Evolutionary conservation across 2,113 vertebrate species (phyloP).

Genomic region (Hemiprocne comata): DNA sequence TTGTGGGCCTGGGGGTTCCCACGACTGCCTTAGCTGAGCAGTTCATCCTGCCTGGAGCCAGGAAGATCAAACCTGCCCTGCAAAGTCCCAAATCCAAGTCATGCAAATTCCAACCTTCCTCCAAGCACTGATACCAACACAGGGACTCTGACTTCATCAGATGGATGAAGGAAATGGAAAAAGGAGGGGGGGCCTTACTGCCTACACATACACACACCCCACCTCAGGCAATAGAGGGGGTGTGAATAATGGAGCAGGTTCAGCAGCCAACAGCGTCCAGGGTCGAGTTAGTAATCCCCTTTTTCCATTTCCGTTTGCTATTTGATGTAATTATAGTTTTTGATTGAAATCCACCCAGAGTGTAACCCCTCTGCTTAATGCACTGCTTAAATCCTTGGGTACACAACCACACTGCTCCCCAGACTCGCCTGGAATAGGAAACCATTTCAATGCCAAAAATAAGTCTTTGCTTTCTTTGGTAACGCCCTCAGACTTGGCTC

Average conservation of each 20-base stretch:
- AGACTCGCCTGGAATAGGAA: constrained; percentile 50
- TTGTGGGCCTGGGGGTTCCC: constrained; percentile 20
- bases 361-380: constrained; percentile 65
- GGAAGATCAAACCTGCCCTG: constrained; percentile 50
- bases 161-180: constrained; percentile 49
- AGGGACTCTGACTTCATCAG: constrained; percentile 54
- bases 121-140: constrained; percentile 39
- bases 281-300: constrained; percentile 64
- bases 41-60: constrained; percentile 11
- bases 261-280: constrained; percentile 48
- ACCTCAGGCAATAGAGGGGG: constrained; percentile 55
- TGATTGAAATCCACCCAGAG: constrained; percentile 70
- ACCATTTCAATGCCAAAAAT: constrained; percentile 58
- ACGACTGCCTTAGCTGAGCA: constrained; percentile 9
- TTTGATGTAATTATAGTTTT: constrained; percentile 78
- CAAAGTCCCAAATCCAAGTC: constrained; percentile 52
- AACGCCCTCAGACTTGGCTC: not conserved
- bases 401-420: constrained; percentile 25
- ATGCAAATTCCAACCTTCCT: constrained; percentile 55
- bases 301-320: constrained; percentile 75
- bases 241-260: constrained; percentile 58
- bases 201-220: constrained; percentile 41
- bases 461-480: constrained; percentile 39
- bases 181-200: constrained; percentile 25
- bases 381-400: constrained; percentile 66